Conservation (phyloP, 23 tunicate species). For the Botrylloides violaceus region DNA sequence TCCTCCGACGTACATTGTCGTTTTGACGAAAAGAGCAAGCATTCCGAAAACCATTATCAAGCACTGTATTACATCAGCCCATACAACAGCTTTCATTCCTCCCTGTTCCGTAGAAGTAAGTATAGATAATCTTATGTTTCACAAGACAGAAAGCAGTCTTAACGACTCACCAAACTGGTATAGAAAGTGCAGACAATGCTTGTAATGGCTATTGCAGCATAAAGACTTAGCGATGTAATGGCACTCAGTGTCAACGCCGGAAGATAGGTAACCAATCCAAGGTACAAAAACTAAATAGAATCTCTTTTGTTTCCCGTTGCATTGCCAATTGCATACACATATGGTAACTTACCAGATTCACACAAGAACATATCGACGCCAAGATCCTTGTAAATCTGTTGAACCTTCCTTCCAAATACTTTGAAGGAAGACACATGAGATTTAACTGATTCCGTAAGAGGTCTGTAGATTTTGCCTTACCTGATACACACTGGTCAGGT, state of each 20-base stretch:
- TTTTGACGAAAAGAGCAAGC: background rate
- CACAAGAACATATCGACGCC: background rate
- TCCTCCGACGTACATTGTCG: background rate
- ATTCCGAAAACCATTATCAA: conserved; percentile 3
- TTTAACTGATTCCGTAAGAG: too few species aligned
- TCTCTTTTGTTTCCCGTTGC: too few species aligned
- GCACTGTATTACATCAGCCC: conserved; percentile 11
- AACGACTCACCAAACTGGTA: background rate
- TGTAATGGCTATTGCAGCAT: conserved; percentile 6
- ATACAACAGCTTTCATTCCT: conserved; percentile 18
- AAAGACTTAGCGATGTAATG: conserved; percentile 3
- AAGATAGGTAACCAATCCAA: conserved; percentile 2
- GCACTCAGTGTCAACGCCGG: conserved; percentile 24
- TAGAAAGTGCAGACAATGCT: conserved; percentile 11
- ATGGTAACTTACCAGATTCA: conserved; percentile 1
- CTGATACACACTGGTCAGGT: conserved; percentile 10
- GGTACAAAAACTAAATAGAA: conserved; percentile 6
- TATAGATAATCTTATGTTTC: background rate
- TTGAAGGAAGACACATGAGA: background rate
- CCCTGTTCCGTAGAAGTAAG: background rate
- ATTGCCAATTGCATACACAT: too few species aligned
- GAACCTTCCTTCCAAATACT: conserved; percentile 5
- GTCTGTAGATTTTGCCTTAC: background rate
- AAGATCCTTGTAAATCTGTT: background rate
- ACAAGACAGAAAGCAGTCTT: background rate